A percentile compares a stretch with the other conserved stretches of the same genome.
phyloP scores from a whole-genome alignment of 2,113 vertebrate genomes.

The Hydrolagus affinis region DNA sequence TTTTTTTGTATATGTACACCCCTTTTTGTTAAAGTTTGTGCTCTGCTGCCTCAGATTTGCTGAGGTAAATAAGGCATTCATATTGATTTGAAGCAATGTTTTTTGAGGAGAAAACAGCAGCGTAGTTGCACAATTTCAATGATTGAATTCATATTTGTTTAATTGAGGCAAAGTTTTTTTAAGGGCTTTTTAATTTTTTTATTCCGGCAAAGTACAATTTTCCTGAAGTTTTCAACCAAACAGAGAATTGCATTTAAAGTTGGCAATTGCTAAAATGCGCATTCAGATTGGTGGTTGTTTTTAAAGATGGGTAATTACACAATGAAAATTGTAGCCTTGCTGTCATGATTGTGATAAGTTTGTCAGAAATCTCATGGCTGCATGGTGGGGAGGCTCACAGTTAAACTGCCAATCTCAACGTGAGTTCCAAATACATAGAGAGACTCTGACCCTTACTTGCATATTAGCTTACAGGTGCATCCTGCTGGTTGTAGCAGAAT shows the following conservation, averaged over 20 bases:
- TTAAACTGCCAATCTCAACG: neutral
- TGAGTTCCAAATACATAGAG: neutral
- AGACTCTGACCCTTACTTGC: neutral
- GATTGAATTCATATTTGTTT: neutral
- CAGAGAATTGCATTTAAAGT: neutral
- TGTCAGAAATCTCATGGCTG: neutral
- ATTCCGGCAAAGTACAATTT: neutral
- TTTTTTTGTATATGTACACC: no score
- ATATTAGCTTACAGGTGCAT: conserved; percentile 4
- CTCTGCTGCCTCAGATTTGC: no score
- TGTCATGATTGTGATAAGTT: neutral
- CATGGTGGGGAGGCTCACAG: neutral
- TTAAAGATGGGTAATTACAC: neutral
- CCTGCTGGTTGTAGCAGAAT: conserved; percentile 9
- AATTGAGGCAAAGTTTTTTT: neutral
- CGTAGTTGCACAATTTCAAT: no score
- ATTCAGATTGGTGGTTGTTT: neutral
- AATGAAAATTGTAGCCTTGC: neutral
- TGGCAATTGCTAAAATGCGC: neutral
- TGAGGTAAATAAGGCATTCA: no score
- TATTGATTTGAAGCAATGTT: no score
- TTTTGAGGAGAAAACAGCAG: no score
- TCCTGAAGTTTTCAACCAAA: neutral
- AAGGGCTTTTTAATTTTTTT: neutral
- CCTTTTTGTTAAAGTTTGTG: no score